Evolutionary conservation across 2,797 vertebrate genomes (phyloP), one percentile per base, ranked within the genome.

Genomic region (Novumbra hubbsi): DNA sequence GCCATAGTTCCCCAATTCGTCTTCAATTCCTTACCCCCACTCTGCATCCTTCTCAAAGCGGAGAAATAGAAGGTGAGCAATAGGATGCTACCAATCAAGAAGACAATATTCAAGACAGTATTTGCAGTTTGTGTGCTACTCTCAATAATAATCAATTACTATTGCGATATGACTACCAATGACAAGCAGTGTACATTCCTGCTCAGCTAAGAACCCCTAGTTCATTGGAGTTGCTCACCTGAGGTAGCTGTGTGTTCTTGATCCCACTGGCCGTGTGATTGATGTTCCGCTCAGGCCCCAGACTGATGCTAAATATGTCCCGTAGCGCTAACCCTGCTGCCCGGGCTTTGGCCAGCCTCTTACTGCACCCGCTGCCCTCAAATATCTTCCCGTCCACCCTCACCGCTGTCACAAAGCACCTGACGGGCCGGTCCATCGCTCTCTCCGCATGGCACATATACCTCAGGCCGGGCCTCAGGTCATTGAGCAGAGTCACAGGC

Each of bases 361-460:
- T 98, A 86, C 95, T 98, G 82, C 92, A 94, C 75, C 95, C 96
- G 0, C 93, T 96, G 78, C 97, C 98, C 90, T 98, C 97, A 71
- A 98, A 99, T 16, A 95, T 95, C 87, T 88, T 92, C 65, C 96
- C 98, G 0, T 97, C 95, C 84, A 97, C 93, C 76, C 94, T 78
- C 27, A 98, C 92, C 0, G 95, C 95, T 95, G 96, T 96, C n/a
- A 98, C 92, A 38, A 98, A 98, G 64, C 92, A 94, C 89, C 94
- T 95, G 83, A 86, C 70, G 0, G 88, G 92, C 74, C 93, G 91
- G 76, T 92, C 92, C 63, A 91, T 92, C 60, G 92, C 82, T 0
- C 91, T 91, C 89, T 99, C 97, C 0, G 93, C 93, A 83, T 97
- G 93, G 89, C 96, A 98, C 81, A 93, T 91, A 0, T 96, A 99